Evolutionary conservation across 2,113 vertebrate genomes (phyloP), one percentile per base, ranked within the genome.

Genomic region (Indicator maculatus): DNA sequence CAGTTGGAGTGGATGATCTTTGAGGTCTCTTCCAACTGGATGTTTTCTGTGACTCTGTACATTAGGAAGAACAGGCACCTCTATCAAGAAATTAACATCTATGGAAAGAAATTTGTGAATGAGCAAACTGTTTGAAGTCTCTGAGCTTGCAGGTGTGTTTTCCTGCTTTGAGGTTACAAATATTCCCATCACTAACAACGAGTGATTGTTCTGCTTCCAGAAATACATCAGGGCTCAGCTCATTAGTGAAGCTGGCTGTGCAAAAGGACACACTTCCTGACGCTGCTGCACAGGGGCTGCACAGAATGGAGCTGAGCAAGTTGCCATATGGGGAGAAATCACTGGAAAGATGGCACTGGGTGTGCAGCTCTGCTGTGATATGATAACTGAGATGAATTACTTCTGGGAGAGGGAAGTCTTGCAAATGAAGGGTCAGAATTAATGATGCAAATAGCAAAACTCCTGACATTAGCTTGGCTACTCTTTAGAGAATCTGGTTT

Each of bases 351-450:
- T 93, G 64, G 67, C 38, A 38, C 3, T 52, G 78, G 15, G 76
- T 91, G 72, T 79, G 77, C 91, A 81, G 41, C 78, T 94, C 81
- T 95, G 83, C n/a, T 87, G 72, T 78, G 88, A 53, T 81, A 47
- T 31, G 44, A 93, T 96, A 95, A 93, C 76, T 63, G 70, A 88
- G 77, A 80, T 2, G 1, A 90, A 88, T 77, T 86, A 56, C 55
- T 91, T 87, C 65, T 10, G 69, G 56, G 53, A 77, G 75, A 93
- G 33, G 85, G 27, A 74, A 74, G 28, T 45, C 67, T 82, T 93
- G 45, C 24, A 95, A 94, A 90, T 24, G 73, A 60, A 78, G 85
- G 69, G 66, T 90, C 67, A 93, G 61, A 91, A 82, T 93, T 95
- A 83, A 94, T 72, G 78, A 82, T 70, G 88, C 74, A 93, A 92